phyloP scores from a whole-genome alignment of 2,888 invertebrate species.

The Ischnura elegans region DNA sequence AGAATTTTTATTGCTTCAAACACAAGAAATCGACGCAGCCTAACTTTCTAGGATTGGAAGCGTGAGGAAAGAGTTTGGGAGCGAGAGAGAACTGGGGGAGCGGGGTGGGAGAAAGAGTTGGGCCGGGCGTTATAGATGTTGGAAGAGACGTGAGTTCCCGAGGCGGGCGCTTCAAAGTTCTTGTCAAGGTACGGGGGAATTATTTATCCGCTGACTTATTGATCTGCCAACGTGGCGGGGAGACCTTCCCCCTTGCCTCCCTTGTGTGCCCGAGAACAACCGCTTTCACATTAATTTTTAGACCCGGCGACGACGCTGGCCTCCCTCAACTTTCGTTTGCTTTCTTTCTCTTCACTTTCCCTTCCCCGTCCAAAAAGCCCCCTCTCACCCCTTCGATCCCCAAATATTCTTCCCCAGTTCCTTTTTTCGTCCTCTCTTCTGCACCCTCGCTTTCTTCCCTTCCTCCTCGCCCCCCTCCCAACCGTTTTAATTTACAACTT shows the following conservation, averaged over 20 bases:
- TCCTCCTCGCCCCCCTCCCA: background rate
- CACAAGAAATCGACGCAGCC: too few relatives aligned
- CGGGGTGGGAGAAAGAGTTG: background rate
- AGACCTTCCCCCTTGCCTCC: background rate
- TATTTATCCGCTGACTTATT: conserved; percentile 23
- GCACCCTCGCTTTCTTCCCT: background rate
- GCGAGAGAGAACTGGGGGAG: background rate
- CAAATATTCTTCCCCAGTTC: background rate
- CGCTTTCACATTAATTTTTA: conserved; percentile 15
- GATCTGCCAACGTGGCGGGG: background rate
- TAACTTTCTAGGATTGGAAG: too few relatives aligned
- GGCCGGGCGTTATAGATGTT: background rate
- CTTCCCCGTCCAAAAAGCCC: background rate
- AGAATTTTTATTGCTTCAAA: too few relatives aligned
- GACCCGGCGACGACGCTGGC: background rate
- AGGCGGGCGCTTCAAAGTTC: conserved; percentile 10
- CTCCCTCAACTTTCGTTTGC: conserved; percentile 3
- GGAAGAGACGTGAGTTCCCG: background rate
- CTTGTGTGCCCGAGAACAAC: conserved; percentile 7
- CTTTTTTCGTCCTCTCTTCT: background rate
- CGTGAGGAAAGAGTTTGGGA: background rate
- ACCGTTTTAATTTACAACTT: conserved; percentile 3
- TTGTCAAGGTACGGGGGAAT: conserved; percentile 17
- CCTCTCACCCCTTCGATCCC: background rate
- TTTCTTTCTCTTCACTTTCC: conserved; percentile 27